Evolutionary conservation across 2,888 invertebrate species (phyloP).

Genomic region (Osmoderma eremita): DNA sequence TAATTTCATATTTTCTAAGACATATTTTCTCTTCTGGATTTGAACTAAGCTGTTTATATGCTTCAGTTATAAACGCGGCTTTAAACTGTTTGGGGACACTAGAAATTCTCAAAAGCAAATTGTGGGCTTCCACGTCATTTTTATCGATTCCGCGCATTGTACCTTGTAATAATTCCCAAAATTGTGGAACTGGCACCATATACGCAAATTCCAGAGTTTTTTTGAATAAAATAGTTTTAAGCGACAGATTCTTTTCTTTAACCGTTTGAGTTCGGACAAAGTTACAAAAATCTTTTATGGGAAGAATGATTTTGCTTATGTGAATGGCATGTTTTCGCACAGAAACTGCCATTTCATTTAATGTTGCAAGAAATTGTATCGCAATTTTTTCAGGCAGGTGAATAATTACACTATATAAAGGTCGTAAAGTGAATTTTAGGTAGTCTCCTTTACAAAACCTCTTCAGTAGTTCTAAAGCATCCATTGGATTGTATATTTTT

Average conservation of each 20-base stretch:
- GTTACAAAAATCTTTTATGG: conserved; percentile 3
- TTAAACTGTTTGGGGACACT: neutral
- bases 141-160: conserved; percentile 21
- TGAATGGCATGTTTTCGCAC: conserved; percentile 24
- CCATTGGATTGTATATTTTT: neutral
- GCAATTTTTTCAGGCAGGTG: neutral
- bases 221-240: conserved; percentile 23
- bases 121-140: conserved; percentile 7
- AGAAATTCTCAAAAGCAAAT: conserved; percentile 1
- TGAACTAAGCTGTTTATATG: neutral
- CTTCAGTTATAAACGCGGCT: conserved; percentile 7
- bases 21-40: neutral
- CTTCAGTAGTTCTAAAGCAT: neutral
- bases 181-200: neutral
- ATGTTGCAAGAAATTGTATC: neutral
- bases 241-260: conserved; percentile 15
- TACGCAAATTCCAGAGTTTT: conserved; percentile 18
- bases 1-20: neutral
- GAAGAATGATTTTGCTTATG: conserved; percentile 10
- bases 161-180: conserved; percentile 9
- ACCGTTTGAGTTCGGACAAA: conserved; percentile 3
- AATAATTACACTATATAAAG: conserved; percentile 1
- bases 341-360: conserved; percentile 23
- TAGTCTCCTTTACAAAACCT: conserved; percentile 33
- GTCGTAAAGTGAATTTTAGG: conserved; percentile 14